phyloP scores from a whole-genome alignment of 2,113 vertebrate species.

The Leucopsar rothschildi region DNA sequence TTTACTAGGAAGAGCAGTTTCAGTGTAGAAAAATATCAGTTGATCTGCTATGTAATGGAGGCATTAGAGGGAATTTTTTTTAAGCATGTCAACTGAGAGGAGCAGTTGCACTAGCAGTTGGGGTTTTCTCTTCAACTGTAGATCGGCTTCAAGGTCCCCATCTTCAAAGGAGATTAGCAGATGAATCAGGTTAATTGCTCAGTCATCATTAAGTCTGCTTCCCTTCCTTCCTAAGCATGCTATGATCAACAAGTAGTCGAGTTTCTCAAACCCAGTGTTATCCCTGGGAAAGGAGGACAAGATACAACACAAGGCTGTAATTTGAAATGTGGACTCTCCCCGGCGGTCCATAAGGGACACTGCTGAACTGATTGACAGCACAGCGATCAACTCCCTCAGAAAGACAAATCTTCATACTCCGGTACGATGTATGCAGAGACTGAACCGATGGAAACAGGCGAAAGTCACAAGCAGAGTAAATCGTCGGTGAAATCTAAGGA shows the following conservation, averaged over 20 bases:
- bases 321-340: not conserved
- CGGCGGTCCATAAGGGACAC: not conserved
- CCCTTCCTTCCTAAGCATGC: not conserved
- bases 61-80: not conserved
- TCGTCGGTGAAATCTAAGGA: not conserved
- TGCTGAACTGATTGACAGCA: not conserved
- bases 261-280: not conserved
- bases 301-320: fast-evolving
- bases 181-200: constrained; percentile 1
- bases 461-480: not conserved
- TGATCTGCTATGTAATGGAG: not conserved
- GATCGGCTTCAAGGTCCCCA: not conserved
- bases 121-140: not conserved
- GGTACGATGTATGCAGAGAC: not conserved
- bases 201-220: not conserved
- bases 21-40: not conserved
- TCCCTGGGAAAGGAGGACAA: not conserved
- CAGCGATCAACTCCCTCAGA: not conserved
- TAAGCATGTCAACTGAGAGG: not conserved
- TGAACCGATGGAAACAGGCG: not conserved
- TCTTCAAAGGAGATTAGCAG: not conserved
- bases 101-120: not conserved
- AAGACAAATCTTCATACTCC: not conserved
- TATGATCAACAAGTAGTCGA: not conserved
- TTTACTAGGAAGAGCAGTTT: not conserved